Evolutionary conservation across 2,797 vertebrate genomes (phyloP).

Genomic region (Coreius guichenoti): DNA sequence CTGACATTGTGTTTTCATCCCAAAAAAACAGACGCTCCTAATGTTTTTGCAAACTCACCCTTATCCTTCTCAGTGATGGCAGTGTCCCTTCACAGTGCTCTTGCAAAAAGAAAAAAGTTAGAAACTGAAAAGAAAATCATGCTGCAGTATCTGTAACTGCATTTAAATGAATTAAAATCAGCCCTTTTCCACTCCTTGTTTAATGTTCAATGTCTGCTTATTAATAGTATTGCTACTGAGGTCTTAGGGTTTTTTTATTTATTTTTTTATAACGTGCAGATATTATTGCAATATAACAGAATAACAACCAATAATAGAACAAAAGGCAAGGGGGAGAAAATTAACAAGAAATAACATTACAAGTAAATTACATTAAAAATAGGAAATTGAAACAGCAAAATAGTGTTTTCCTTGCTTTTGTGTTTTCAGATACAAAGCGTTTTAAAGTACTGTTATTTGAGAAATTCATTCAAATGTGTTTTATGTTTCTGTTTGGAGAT

Average conservation of each 20-base stretch:
- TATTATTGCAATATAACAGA: not conserved
- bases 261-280: not conserved
- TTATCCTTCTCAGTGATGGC: slow-evolving; percentile 22
- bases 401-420: too few species aligned
- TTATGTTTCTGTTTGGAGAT: not conserved
- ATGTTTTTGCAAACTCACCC: slow-evolving; percentile 35
- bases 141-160: slow-evolving; percentile 75
- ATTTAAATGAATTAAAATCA: slow-evolving; percentile 74
- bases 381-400: not conserved
- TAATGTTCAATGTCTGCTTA: slow-evolving; percentile 39
- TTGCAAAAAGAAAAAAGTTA: slow-evolving; percentile 56
- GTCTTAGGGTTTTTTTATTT: not conserved
- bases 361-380: not conserved
- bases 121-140: slow-evolving; percentile 57
- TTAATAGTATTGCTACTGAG: not conserved
- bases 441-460: not conserved
- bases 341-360: not conserved
- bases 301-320: not conserved
- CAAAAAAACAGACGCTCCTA: not conserved
- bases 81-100: slow-evolving; percentile 59
- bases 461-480: not conserved
- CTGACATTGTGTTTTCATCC: slow-evolving; percentile 45
- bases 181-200: slow-evolving; percentile 73
- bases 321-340: not conserved
- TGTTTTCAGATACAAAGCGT: too few species aligned